Evolutionary conservation across 1,140 invertebrate genomes (phyloP), one percentile per base, ranked within the genome.

Genomic region (Tetranychus cinnabarinus): DNA sequence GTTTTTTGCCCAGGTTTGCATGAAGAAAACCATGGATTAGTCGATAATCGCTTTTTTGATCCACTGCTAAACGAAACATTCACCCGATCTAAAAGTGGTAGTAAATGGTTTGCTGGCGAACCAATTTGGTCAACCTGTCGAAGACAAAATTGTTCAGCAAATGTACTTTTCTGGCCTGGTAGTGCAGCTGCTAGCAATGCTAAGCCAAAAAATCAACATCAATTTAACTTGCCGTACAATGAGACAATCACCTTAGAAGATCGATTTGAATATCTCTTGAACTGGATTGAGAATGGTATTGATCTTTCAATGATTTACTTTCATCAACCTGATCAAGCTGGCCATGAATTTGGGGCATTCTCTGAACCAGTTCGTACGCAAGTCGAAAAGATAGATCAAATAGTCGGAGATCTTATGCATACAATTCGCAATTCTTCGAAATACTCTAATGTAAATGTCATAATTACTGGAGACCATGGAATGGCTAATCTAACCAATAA

Each of bases 401-500:
- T 59, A 23, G 52, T 69, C 2, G 65, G 67, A 23, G 65, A 69
- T 63, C 52, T 70, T 13, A 57, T 65, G 13, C 55, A 67, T 0
- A 56, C 56, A 54, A 39, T 70, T 15, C 15, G 56, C 12, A 35
- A 65, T 23, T 37, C 56, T n/a, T 35, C 58, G 6, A 48, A 68
- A 36, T 60, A 23, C 2, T 39, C 63, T 12, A 61, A 56, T 15
- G 48, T 66, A 2, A 69, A 70, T 58, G 31, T 70, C 12, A 66
- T 70, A 2, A 42, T 70, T 15, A 23, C 65, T 23, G 66, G 64
- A 57, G 69, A 70, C 61, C 69, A 70, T 64, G 69, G 69, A 50
- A 69, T 70, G 67, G 45, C 60, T 12, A 48, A 63, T 52, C 6
- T 52, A 33, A 52, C 48, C 48, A 6, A 4, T 15, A n/a, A 52